phyloP scores from a whole-genome alignment of 2,888 invertebrate genomes.

The Tetranychus truncatus region DNA sequence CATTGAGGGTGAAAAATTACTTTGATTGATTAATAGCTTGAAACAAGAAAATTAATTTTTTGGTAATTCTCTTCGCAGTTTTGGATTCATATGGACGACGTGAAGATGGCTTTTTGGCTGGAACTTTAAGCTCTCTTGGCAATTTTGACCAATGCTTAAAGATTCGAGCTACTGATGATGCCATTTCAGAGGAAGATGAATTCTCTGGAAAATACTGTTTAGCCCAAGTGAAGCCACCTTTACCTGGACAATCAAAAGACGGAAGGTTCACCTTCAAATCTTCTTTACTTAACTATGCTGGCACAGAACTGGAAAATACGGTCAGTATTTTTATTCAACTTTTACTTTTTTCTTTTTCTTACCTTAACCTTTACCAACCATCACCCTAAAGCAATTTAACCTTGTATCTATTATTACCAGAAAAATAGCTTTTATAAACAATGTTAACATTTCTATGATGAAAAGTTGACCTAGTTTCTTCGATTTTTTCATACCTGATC shows the following conservation, averaged over 20 bases:
- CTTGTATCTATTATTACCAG: background rate
- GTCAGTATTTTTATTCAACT: background rate
- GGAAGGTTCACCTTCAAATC: background rate
- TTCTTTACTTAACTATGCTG: background rate
- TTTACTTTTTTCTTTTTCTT: background rate
- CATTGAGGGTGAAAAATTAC: background rate
- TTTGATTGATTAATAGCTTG: too few species aligned
- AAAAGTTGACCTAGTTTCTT: too few species aligned
- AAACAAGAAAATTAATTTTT: background rate
- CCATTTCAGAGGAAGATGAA: background rate
- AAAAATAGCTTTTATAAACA: background rate
- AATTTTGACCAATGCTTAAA: conserved; percentile 16
- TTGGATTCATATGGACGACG: conserved; percentile 1
- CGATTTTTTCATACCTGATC: too few species aligned
- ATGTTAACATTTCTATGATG: too few species aligned
- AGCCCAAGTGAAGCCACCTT: background rate
- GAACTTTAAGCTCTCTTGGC: conserved; percentile 4
- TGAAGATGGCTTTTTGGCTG: background rate
- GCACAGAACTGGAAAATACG: conserved; percentile 9
- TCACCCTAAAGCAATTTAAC: background rate
- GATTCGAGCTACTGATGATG: conserved; percentile 14
- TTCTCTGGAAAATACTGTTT: conserved; percentile 6
- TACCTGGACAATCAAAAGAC: background rate
- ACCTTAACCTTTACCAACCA: background rate
- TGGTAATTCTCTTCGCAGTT: background rate